Evolutionary conservation across 2,888 invertebrate genomes (phyloP).

Genomic region (Melieria crassipennis): DNA sequence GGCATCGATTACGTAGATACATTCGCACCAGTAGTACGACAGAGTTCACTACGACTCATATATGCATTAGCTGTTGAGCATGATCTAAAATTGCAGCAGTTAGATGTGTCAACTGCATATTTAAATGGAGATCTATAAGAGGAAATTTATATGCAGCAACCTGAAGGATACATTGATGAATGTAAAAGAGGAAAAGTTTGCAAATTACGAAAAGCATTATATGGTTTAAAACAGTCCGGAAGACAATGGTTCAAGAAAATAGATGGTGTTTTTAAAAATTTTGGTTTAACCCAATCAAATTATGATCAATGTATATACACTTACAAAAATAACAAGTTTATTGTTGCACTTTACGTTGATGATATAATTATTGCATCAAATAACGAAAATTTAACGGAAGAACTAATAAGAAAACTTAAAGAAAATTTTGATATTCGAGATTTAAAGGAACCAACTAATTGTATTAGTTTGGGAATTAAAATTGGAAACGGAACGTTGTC

Average conservation of each 20-base stretch:
- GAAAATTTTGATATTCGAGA: too few species aligned
- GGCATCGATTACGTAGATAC: slow-evolving; percentile 9
- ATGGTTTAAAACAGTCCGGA: slow-evolving; percentile 30
- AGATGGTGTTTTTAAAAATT: slow-evolving; percentile 16
- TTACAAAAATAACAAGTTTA: background rate
- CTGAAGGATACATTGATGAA: too few species aligned
- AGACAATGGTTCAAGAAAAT: slow-evolving; percentile 29
- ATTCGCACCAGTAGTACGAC: slow-evolving; percentile 18
- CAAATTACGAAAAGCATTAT: slow-evolving; percentile 12
- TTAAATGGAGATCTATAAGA: too few species aligned
- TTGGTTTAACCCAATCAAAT: slow-evolving; percentile 16
- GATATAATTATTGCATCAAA: background rate
- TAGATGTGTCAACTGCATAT: slow-evolving; percentile 30
- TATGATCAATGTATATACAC: slow-evolving; percentile 19
- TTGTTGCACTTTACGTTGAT: slow-evolving; percentile 16
- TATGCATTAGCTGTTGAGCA: slow-evolving; percentile 26
- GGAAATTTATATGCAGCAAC: too few species aligned
- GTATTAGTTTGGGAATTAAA: slow-evolving; percentile 22
- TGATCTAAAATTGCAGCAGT: slow-evolving; percentile 18
- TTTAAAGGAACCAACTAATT: background rate
- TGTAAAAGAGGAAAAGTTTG: too few species aligned
- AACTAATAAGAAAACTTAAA: too few species aligned
- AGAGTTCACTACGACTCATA: slow-evolving; percentile 24
- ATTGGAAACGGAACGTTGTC: slow-evolving; percentile 14
- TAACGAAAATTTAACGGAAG: too few species aligned